Conservation (phyloP, 1,140 invertebrate genomes). For the Aphelinus atriplicis region DNA sequence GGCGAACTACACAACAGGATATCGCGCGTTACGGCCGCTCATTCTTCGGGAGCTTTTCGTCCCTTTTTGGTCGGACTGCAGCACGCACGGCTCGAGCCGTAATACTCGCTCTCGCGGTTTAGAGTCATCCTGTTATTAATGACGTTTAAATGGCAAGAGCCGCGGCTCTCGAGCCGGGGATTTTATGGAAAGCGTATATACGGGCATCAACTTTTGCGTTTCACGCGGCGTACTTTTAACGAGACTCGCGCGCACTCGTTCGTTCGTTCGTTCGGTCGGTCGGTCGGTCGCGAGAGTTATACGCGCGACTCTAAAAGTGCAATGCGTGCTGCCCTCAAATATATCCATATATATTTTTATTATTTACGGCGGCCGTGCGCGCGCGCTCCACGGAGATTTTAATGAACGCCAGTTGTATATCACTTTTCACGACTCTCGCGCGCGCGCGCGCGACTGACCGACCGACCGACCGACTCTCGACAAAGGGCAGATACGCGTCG, state of each 20-base stretch:
- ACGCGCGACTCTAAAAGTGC: background rate
- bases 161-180: background rate
- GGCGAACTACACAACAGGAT: background rate
- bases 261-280: background rate
- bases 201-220: conserved; percentile 35
- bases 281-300: conserved; percentile 19
- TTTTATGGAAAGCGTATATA: conserved; percentile 38
- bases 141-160: conserved; percentile 35
- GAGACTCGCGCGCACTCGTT: conserved; percentile 16
- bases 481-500: background rate
- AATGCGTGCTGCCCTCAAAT: background rate
- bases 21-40: background rate
- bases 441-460: background rate
- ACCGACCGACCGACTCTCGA: too few species aligned
- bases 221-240: conserved; percentile 19
- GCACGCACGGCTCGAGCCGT: conserved; percentile 5
- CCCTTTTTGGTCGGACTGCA: conserved; percentile 19
- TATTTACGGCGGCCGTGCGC: conserved; percentile 31
- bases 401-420: conserved; percentile 40
- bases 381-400: conserved; percentile 22
- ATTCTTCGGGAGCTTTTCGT: conserved; percentile 20
- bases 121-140: conserved; percentile 41
- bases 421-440: conserved; percentile 33
- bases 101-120: conserved; percentile 28
- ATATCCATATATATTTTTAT: conserved; percentile 24